Evolutionary conservation across 2,888 invertebrate species (phyloP), one percentile per base, ranked within the genome.

Genomic region (Drosophila gaucha): DNA sequence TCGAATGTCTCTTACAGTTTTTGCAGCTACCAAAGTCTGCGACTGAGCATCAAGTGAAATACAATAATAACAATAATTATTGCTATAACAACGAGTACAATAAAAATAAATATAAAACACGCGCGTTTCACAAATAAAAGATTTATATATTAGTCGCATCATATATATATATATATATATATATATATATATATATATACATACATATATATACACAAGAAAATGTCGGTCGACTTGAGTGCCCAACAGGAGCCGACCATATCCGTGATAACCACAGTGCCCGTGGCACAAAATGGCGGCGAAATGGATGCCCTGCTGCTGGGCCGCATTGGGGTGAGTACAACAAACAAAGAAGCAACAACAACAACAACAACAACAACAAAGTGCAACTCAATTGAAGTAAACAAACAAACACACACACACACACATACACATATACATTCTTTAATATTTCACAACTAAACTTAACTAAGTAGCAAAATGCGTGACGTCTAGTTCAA

Each of bases 221-320:
- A 30, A 74, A 91, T 91, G 91, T 91, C 91, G 44, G 88, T 90
- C 46, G 91, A 91, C 72, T 78, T 91, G 75, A 89, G 91, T 69
- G 89, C 69, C 31, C 89, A 88, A 72, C 86, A 85, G 73, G 91
- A 91, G 78, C 90, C 91, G 54, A 89, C 90, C 50, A 89, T 91
- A 57, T 90, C 91, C 62, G 91, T 91, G 63, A 91, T 91, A 75
- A 89, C 91, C 52, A 88, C 91, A 36, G 91, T 89, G 68, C 91
- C 91, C 26, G 91, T 89, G 59, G 89, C 91, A 46, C 91, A 91
- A 65, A 91, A 90, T 87, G 95, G 95, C 91, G 95, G 95, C 78
- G 96, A 96, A 93, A 96, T 96, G 96, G 96, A 96, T 90, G 96
- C 96, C 44, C 92, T 96, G 79, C 93, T 96, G 73, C 93, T 96